Base-by-base conservation (phyloP, 2,113 vertebrate genomes). In the Leuciscus idus region DNA sequence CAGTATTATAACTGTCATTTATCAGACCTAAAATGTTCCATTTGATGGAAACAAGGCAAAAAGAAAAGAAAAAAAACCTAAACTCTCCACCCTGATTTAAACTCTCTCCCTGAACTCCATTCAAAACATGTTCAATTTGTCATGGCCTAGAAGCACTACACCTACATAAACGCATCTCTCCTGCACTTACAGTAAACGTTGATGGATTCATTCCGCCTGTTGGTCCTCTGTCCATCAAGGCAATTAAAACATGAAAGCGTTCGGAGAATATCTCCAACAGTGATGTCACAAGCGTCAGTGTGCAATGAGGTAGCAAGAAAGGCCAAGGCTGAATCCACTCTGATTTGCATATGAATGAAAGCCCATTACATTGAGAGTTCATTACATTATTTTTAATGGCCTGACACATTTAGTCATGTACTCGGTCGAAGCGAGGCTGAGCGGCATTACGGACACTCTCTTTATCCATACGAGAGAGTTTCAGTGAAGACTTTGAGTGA, bases 271-370 rank as follows among this genome's bases (percentile, higher is more conserved):
- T 66, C 50, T 80, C 23, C 81, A 26, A 72, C 90, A 86, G 48
- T 86, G 52, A 78, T 55, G 87, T 86, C 89, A 88, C 30, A 68
- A 87, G 86, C 61, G 62, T 55, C 80, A 55, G 84, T 33, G 43
- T 75, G 78, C 62, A 70, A 50, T 19, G 55, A 82, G 23, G 57
- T 78, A 81, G 70, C 30, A 72, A 64, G 84, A 84, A 87, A 86
- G 89, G 90, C 80, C 84, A 78, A 26, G 7, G 66, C 86, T 74
- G 81, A 89, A 90, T 87, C 90, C 84, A 89, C 39, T 84, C 74
- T 87, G 73, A 87, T 88, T 23, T 78, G 52, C 62, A 91, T 89
- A 89, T 86, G 57, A 61, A 84, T 82, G 39, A 68, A 83, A 73
- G n/a, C 13, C 33, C 17, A 85, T 83, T 89, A 87, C 57, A 81